Evolutionary conservation across 1,140 invertebrate species (phyloP).

Genomic region (Eriocheir sinensis): DNA sequence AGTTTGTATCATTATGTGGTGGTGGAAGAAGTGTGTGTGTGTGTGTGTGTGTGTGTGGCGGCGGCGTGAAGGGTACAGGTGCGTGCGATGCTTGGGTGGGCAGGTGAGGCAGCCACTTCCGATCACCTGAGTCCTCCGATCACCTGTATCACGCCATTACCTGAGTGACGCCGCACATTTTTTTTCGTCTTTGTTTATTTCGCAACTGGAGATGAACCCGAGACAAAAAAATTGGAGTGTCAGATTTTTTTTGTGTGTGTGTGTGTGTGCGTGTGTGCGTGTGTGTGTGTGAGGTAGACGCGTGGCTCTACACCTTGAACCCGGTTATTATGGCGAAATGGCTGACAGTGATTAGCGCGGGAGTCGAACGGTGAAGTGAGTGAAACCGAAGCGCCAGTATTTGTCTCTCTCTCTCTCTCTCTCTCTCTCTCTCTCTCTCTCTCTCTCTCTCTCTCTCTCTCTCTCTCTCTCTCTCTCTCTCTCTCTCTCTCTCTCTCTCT

Average conservation of each 20-base stretch:
- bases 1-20: no score
- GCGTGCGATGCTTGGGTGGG: not conserved
- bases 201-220: no score
- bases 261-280: not conserved
- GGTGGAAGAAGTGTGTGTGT: not conserved
- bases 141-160: not conserved
- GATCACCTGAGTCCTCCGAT: not conserved
- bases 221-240: not conserved
- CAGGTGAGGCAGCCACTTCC: constrained; percentile 11
- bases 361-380: no score
- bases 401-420: not conserved
- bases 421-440: not conserved
- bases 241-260: no score
- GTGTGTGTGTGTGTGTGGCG: not conserved
- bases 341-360: no score
- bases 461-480: not conserved
- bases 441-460: not conserved
- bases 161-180: not conserved
- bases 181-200: not conserved
- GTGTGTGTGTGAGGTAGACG: not conserved
- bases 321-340: no score
- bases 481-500: not conserved
- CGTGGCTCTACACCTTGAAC: no score
- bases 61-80: no score
- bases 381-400: no score